These are phyloP conservation scores for Cotesia glomerata DNA, from an alignment of 1,140 invertebrate species.

Conservation along the genomic window DNA sequence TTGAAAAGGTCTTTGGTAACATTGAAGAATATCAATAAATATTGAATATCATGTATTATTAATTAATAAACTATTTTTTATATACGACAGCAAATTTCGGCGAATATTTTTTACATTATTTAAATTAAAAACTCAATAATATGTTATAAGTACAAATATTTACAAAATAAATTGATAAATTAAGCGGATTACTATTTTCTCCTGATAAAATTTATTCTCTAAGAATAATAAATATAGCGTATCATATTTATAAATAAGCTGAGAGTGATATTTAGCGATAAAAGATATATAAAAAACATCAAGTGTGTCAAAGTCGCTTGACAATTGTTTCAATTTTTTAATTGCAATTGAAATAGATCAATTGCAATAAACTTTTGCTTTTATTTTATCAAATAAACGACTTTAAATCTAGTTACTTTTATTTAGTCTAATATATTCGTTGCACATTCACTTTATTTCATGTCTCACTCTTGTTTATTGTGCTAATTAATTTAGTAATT, in stretches of 20 bases:
- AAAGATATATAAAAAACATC: slow-evolving; percentile 37
- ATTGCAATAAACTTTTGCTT: slow-evolving; percentile 6
- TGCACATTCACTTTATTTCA: slow-evolving; percentile 51
- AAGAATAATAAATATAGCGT: background rate
- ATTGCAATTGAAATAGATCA: slow-evolving; percentile 32
- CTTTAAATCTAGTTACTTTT: slow-evolving; percentile 45
- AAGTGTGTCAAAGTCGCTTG: slow-evolving; percentile 29
- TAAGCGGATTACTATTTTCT: background rate
- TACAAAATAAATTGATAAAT: too few species aligned
- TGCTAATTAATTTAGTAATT: slow-evolving; percentile 30
- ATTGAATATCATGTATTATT: too few species aligned
- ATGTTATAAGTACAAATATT: too few species aligned
- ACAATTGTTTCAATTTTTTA: slow-evolving; percentile 15
- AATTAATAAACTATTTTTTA: slow-evolving; percentile 39
- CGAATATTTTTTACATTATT: too few species aligned
- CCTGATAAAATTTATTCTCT: slow-evolving; percentile 34
- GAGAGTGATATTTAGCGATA: slow-evolving; percentile 35
- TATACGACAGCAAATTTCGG: background rate
- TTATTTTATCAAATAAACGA: slow-evolving; percentile 4
- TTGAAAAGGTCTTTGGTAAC: slow-evolving; percentile 46
- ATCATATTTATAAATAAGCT: slow-evolving; percentile 35
- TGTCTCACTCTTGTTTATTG: slow-evolving; percentile 52
- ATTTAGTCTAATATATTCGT: slow-evolving; percentile 56
- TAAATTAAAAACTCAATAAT: too few species aligned
- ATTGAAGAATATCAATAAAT: slow-evolving; percentile 39